These are phyloP conservation scores for Drosophila sproati DNA, from an alignment of 1,140 invertebrate genomes.

Conservation along the genomic window DNA sequence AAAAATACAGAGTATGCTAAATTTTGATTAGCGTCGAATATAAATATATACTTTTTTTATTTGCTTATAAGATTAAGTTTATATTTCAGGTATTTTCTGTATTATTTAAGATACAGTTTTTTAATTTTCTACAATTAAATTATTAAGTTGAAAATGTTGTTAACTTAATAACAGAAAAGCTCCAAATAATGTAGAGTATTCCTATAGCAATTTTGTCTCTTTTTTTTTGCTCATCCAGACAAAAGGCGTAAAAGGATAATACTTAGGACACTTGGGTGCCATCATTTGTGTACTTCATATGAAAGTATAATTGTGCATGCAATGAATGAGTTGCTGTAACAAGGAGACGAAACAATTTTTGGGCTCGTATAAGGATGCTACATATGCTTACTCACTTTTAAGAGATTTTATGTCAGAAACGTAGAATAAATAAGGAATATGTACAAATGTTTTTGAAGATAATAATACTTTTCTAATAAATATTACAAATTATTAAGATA, in stretches of 20 bases:
- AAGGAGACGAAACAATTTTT: conserved; percentile 3
- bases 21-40: not conserved
- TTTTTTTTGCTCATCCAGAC: conserved; percentile 11
- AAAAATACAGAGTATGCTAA: not conserved
- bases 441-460: too few relatives aligned
- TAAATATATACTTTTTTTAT: too few relatives aligned
- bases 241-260: conserved; percentile 43
- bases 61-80: too few relatives aligned
- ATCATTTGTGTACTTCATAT: conserved; percentile 29
- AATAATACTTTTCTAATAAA: too few relatives aligned
- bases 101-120: too few relatives aligned
- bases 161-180: conserved; percentile 1
- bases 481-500: too few relatives aligned
- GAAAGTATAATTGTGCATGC: conserved; percentile 28
- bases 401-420: not conserved
- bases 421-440: not conserved
- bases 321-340: conserved; percentile 7
- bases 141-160: not conserved
- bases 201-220: not conserved
- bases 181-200: conserved; percentile 4
- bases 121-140: too few relatives aligned
- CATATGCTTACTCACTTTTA: not conserved
- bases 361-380: conserved; percentile 8
- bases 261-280: conserved; percentile 34
- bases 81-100: too few relatives aligned